Evolutionary conservation across 2,113 vertebrate genomes (phyloP).

Genomic region (Alethe castanea): DNA sequence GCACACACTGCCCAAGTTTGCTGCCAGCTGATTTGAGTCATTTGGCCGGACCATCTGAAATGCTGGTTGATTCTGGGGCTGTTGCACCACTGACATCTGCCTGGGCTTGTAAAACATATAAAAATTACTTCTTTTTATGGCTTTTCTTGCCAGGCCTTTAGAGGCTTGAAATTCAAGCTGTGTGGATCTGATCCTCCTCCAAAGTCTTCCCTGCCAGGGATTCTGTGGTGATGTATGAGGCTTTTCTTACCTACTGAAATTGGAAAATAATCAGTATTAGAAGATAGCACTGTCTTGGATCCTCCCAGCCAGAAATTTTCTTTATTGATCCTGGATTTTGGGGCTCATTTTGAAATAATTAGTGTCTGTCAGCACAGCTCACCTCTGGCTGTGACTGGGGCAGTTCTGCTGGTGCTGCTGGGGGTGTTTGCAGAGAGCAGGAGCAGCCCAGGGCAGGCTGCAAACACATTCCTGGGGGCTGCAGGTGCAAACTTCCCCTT

Average conservation of each 20-base stretch:
- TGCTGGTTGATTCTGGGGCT: neutral
- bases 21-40: neutral
- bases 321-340: neutral
- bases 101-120: neutral
- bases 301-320: neutral
- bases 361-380: neutral
- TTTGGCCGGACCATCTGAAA: neutral
- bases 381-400: neutral
- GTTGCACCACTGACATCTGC: neutral
- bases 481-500: rapidly evolving
- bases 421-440: neutral
- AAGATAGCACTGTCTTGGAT: neutral
- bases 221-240: neutral
- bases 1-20: neutral
- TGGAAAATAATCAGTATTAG: neutral
- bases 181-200: neutral
- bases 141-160: neutral
- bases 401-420: rapidly evolving
- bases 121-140: neutral
- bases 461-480: rapidly evolving
- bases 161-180: neutral
- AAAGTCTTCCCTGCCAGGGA: neutral
- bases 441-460: neutral
- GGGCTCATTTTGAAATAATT: neutral
- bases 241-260: neutral